phyloP scores from a whole-genome alignment of 2,888 invertebrate species.

The Galerucella pusilla region DNA sequence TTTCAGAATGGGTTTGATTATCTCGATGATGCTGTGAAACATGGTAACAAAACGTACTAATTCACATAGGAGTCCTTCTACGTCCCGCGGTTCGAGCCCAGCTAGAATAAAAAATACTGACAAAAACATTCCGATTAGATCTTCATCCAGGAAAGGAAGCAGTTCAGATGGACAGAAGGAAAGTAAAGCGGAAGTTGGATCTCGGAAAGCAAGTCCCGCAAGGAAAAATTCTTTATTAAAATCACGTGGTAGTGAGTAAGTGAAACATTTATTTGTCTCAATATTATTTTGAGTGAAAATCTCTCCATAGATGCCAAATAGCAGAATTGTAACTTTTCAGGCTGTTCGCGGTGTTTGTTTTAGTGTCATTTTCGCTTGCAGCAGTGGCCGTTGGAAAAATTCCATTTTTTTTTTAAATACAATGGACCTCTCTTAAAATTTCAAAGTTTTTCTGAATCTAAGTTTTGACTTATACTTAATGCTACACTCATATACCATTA shows the following conservation, averaged over 20 bases:
- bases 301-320: too few species aligned
- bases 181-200: conserved; percentile 43
- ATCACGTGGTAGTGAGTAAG: conserved; percentile 67
- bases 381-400: too few species aligned
- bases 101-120: background rate
- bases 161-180: conserved; percentile 45
- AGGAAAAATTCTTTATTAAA: conserved; percentile 53
- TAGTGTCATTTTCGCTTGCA: too few species aligned
- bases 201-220: conserved; percentile 63
- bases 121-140: conserved; percentile 35
- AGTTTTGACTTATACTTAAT: too few species aligned
- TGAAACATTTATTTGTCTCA: conserved; percentile 35
- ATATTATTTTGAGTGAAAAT: background rate
- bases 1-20: background rate
- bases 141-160: conserved; percentile 33
- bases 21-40: background rate
- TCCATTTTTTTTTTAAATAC: too few species aligned
- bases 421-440: too few species aligned
- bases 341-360: too few species aligned
- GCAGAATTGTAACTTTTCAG: too few species aligned
- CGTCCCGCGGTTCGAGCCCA: conserved; percentile 57
- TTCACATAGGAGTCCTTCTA: conserved; percentile 54
- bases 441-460: too few species aligned
- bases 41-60: conserved; percentile 58
- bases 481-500: too few species aligned